Conservation (phyloP, 1,140 invertebrate genomes). For the Octopus sinensis region DNA sequence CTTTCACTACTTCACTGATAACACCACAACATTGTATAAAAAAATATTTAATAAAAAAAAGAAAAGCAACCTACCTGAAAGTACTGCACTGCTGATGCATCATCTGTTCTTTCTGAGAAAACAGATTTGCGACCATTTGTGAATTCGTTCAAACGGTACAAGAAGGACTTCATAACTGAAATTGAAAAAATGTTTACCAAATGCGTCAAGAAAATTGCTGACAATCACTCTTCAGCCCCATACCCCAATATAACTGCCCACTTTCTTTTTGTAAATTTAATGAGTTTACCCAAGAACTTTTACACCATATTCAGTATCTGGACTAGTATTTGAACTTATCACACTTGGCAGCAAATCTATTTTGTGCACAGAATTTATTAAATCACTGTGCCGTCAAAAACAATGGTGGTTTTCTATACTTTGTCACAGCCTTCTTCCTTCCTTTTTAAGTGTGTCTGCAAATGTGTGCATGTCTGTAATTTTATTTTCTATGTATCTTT, state of each 20-base stretch:
- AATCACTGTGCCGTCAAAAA: too few relatives aligned
- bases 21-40: not conserved
- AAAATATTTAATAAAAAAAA: not conserved
- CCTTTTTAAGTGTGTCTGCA: too few relatives aligned
- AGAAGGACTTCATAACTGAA: slow-evolving; percentile 47
- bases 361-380: too few relatives aligned
- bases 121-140: slow-evolving; percentile 59
- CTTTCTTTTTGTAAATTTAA: not conserved
- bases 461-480: too few relatives aligned
- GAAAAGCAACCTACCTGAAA: slow-evolving; percentile 64
- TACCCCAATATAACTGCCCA: too few relatives aligned
- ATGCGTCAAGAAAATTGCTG: not conserved
- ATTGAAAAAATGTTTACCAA: slow-evolving; percentile 19
- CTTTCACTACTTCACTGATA: too few relatives aligned
- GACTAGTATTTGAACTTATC: not conserved
- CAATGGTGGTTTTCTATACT: too few relatives aligned
- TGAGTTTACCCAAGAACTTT: not conserved
- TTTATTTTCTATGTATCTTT: too few relatives aligned
- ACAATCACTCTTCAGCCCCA: too few relatives aligned
- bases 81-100: slow-evolving; percentile 95
- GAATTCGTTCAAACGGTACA: slow-evolving; percentile 40
- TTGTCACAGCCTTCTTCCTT: too few relatives aligned
- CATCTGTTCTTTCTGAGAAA: slow-evolving; percentile 94
- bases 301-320: not conserved
- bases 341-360: too few relatives aligned